These are phyloP conservation scores for Natator depressus DNA, from an alignment of 2,113 vertebrate genomes.

Conservation along the genomic window DNA sequence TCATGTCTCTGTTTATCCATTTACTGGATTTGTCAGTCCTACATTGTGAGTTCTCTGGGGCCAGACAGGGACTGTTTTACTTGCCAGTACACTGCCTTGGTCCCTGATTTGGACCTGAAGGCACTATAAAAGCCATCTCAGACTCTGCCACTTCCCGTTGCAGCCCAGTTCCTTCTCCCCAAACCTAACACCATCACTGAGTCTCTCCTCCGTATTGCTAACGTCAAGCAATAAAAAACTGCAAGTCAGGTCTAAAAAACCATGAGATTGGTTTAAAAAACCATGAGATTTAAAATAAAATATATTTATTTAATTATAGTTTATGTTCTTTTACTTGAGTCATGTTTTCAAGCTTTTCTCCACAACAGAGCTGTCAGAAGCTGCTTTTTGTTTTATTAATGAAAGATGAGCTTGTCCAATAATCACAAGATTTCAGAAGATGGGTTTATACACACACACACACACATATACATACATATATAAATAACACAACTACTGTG, in stretches of 20 bases:
- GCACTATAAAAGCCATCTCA: not conserved
- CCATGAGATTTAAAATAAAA: not conserved
- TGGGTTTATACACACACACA: no score
- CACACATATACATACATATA: no score
- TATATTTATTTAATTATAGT: not conserved
- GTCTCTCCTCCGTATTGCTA: not conserved
- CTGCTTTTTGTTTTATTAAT: not conserved
- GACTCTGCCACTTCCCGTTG: not conserved
- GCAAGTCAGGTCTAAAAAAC: not conserved
- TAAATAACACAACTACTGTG: not conserved
- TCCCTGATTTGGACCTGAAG: rapidly evolving
- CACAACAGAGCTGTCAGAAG: not conserved
- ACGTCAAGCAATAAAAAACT: not conserved
- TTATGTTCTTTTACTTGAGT: not conserved
- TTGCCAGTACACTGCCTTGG: rapidly evolving
- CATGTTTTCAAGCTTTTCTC: not conserved
- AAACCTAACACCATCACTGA: not conserved
- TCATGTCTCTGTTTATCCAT: not conserved
- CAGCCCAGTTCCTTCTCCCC: not conserved
- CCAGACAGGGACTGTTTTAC: rapidly evolving
- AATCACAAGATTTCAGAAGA: no score
- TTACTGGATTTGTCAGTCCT: not conserved
- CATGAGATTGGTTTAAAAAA: not conserved
- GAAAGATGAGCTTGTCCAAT: not conserved
- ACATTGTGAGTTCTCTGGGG: not conserved